Percentiles rank a stretch among this genome's conserved stretches.
These are phyloP conservation scores for Macrostomum lignano DNA, from an alignment of 1,140 invertebrate genomes.

Conservation along the genomic window DNA sequence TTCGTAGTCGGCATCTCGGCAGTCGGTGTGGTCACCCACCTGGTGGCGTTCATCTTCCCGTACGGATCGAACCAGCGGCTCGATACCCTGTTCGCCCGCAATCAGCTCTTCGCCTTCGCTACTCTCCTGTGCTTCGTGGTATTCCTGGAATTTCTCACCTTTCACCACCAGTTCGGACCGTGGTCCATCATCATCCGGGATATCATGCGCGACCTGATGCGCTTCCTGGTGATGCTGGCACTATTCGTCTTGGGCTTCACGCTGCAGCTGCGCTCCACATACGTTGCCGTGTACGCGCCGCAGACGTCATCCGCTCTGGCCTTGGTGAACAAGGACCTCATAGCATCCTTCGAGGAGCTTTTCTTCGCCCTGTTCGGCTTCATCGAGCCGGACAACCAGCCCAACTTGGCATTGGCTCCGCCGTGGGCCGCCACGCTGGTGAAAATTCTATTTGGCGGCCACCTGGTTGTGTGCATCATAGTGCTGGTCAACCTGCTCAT, in stretches of 20 bases:
- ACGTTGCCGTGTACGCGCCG: no score
- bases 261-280: no score
- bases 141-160: constrained; percentile 42
- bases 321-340: no score
- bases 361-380: constrained; percentile 92
- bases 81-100: background rate
- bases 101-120: background rate
- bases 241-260: constrained; percentile 96
- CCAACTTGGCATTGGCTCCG: constrained; percentile 30
- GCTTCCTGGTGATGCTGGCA: constrained; percentile 74
- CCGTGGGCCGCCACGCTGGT: constrained; percentile 29
- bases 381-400: constrained; percentile 46
- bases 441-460: constrained; percentile 57
- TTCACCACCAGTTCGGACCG: constrained; percentile 90
- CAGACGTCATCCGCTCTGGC: no score
- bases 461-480: constrained; percentile 84
- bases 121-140: constrained; percentile 1
- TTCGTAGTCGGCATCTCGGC: no score
- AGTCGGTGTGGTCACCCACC: no score
- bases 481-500: constrained; percentile 91
- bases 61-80: no score
- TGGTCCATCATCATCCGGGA: constrained; percentile 47
- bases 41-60: no score
- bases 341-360: no score
- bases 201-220: constrained; percentile 41